Conservation (phyloP, 2,888 invertebrate genomes). For the Magallana nippona region DNA sequence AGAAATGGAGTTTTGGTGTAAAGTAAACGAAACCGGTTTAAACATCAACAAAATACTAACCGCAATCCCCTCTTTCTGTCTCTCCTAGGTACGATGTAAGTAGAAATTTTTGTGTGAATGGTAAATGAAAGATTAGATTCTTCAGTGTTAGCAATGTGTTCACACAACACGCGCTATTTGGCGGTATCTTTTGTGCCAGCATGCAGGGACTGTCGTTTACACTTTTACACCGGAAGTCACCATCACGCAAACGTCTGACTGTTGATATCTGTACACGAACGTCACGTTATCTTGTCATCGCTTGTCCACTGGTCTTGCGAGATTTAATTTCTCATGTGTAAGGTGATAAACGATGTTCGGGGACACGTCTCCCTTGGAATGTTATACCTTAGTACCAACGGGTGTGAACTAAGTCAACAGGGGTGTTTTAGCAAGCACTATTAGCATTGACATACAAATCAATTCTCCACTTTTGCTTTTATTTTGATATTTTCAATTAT, state of each 20-base stretch:
- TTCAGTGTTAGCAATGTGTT: not conserved
- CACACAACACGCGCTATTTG: not conserved
- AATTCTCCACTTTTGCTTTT: not conserved
- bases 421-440: not conserved
- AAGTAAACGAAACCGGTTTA: no score
- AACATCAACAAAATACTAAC: no score
- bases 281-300: slow-evolving; percentile 14
- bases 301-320: not conserved
- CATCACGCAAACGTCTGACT: not conserved
- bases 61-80: no score
- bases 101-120: no score
- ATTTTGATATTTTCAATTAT: slow-evolving; percentile 1
- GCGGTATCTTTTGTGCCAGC: not conserved
- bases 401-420: not conserved
- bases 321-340: not conserved
- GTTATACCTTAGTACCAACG: not conserved
- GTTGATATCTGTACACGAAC: not conserved
- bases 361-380: not conserved
- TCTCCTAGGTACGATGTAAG: no score
- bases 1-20: no score
- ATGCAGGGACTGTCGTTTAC: not conserved
- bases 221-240: not conserved
- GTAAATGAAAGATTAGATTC: not conserved
- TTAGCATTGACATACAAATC: not conserved
- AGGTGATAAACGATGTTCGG: slow-evolving; percentile 10